These are phyloP conservation scores for human DNA, from an alignment of 2,113 vertebrate species.

Conservation along the genomic window GRCh38 chr13:31437501-31438000, in stretches of 20 bases:
- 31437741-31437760: neutral
- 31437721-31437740: neutral
- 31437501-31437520: neutral
- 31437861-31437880: neutral
- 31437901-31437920: neutral
- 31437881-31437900: neutral
- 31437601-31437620: neutral
- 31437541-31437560: neutral
- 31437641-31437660: neutral
- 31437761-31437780: neutral
- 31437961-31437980: neutral
- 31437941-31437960: neutral
- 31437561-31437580: neutral
- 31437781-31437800: neutral
- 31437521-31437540: neutral
- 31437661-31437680: neutral
- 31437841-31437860: neutral
- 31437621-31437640: neutral
- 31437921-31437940: neutral
- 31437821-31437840: neutral
- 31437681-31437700: neutral
- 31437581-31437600: neutral
- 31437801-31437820: neutral
- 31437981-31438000: neutral
- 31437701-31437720: neutral